These are phyloP conservation scores for Dipodomys spectabilis DNA, from an alignment of 2,113 vertebrate species.

Conservation along the genomic window DNA sequence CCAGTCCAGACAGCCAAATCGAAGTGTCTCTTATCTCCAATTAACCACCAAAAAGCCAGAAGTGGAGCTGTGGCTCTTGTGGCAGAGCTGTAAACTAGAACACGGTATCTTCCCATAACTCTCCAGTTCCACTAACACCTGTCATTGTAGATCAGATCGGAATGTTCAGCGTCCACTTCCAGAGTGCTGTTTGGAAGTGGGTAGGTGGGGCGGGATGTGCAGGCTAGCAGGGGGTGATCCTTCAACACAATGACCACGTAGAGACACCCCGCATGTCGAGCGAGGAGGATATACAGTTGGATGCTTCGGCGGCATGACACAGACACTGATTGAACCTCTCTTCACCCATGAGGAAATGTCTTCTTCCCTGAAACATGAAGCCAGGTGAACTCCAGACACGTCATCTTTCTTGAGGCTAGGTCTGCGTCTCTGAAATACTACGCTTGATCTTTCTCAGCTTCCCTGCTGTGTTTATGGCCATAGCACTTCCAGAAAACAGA, in stretches of 20 bases:
- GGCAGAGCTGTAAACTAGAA: too few relatives aligned
- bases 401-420: background rate
- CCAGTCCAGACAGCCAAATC: too few relatives aligned
- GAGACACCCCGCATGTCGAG: background rate
- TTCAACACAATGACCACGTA: accelerated
- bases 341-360: background rate
- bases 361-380: background rate
- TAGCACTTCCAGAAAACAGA: background rate
- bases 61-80: too few relatives aligned
- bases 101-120: background rate
- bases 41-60: too few relatives aligned
- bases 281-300: background rate
- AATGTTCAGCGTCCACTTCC: background rate
- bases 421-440: background rate
- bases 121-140: background rate
- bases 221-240: background rate
- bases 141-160: background rate
- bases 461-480: background rate
- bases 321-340: background rate
- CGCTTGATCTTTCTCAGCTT: background rate
- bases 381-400: background rate
- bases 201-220: background rate
- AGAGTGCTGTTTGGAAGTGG: background rate
- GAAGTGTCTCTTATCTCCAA: too few relatives aligned
- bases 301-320: background rate